These are phyloP conservation scores for Chironomus tentans DNA, from an alignment of 2,888 invertebrate species.

Conservation along the genomic window DNA sequence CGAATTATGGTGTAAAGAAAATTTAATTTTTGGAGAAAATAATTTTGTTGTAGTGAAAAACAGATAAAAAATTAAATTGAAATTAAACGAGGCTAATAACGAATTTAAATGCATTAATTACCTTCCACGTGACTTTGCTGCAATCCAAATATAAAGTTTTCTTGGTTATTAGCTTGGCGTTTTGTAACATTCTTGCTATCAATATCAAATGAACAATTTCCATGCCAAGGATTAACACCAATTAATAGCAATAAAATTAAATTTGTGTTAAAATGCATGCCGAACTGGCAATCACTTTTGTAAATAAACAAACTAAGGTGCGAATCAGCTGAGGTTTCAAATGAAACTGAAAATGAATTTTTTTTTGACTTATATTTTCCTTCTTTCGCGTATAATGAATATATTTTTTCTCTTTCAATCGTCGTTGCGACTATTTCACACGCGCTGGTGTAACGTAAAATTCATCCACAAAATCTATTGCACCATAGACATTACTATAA, in stretches of 20 bases:
- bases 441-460: neutral
- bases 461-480: neutral
- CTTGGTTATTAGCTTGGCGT: neutral
- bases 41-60: neutral
- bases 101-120: neutral
- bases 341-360: neutral
- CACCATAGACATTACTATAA: neutral
- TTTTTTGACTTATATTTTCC: neutral
- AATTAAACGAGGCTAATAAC: too few relatives aligned
- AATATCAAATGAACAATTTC: neutral
- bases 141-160: neutral
- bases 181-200: neutral
- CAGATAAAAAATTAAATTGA: too few relatives aligned
- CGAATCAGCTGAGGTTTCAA: neutral
- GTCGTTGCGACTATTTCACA: neutral
- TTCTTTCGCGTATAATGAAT: neutral
- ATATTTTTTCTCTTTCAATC: neutral
- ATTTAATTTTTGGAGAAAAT: constrained; percentile 28
- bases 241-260: neutral
- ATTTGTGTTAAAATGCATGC: neutral
- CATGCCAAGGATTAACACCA: neutral
- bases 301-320: neutral
- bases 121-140: neutral
- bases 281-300: neutral
- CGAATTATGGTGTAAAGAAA: neutral